These are phyloP conservation scores for Actinemys pallida DNA, from an alignment of 2,113 vertebrate species.

Conservation along the genomic window DNA sequence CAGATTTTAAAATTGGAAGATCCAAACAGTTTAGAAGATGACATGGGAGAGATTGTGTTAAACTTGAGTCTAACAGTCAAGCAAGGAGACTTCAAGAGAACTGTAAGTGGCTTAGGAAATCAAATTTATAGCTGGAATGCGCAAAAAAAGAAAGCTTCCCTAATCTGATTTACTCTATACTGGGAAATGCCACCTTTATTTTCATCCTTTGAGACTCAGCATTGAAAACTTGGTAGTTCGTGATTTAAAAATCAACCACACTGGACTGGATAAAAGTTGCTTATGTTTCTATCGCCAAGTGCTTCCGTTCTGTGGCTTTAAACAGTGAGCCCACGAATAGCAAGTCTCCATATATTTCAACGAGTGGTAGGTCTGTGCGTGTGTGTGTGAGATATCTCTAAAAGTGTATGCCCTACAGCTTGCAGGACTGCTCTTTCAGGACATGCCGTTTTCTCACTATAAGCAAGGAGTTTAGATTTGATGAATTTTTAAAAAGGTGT, in stretches of 20 bases:
- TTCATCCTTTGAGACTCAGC: conserved; percentile 8
- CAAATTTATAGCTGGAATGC: conserved; percentile 38
- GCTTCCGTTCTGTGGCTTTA: not conserved
- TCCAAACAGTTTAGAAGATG: conserved; percentile 91
- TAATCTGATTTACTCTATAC: conserved; percentile 22
- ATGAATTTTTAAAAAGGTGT: not conserved
- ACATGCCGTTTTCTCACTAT: not conserved
- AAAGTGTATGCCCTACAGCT: fast-evolving
- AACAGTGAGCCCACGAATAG: not conserved
- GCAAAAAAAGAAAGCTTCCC: not conserved
- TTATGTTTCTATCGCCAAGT: not conserved
- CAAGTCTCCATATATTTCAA: not conserved
- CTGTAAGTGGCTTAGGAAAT: conserved; percentile 77
- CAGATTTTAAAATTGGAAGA: conserved; percentile 88
- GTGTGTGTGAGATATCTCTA: not conserved
- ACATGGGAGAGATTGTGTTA: conserved; percentile 93
- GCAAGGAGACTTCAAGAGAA: conserved; percentile 90
- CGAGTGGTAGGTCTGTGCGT: not conserved
- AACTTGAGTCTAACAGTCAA: conserved; percentile 88
- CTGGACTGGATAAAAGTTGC: conserved; percentile 3
- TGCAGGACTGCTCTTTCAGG: not conserved
- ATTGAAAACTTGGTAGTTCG: not conserved
- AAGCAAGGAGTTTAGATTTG: not conserved
- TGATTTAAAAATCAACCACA: not conserved
- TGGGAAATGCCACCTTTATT: conserved; percentile 50